phyloP scores from a whole-genome alignment of 1,140 invertebrate genomes.

The Ruditapes philippinarum region DNA sequence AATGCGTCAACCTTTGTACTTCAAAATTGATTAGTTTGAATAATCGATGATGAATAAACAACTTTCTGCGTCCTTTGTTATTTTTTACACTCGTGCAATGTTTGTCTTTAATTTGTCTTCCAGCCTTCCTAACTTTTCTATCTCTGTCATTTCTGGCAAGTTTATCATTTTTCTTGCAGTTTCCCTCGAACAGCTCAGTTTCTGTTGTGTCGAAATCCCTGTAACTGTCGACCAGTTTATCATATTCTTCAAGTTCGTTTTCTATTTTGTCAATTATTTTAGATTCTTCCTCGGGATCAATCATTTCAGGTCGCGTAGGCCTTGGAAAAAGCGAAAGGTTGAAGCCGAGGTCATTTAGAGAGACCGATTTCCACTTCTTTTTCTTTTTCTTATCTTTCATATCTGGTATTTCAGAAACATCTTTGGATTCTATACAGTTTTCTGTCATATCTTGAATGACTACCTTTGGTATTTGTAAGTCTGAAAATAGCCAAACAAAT shows the following conservation, averaged over 20 bases:
- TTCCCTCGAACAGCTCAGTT: conserved; percentile 54
- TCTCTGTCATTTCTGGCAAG: conserved; percentile 72
- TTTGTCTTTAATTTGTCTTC: conserved; percentile 80
- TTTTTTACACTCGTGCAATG: conserved; percentile 78
- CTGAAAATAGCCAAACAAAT: neutral
- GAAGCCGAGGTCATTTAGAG: conserved; percentile 72
- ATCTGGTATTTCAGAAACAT: conserved; percentile 5
- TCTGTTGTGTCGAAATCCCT: conserved; percentile 20
- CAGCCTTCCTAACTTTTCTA: conserved; percentile 76
- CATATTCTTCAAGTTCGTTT: conserved; percentile 62
- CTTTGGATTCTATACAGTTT: neutral
- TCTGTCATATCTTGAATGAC: neutral
- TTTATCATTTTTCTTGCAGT: conserved; percentile 59
- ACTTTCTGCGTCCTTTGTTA: conserved; percentile 78
- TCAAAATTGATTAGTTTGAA: conserved; percentile 77
- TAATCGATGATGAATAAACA: conserved; percentile 81
- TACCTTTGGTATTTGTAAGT: neutral
- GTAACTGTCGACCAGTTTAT: conserved; percentile 63
- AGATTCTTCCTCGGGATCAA: conserved; percentile 41
- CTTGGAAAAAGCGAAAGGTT: conserved; percentile 77
- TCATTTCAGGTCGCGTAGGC: conserved; percentile 25
- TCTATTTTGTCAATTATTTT: conserved; percentile 64
- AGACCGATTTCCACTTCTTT: conserved; percentile 79
- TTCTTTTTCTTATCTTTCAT: conserved; percentile 66
- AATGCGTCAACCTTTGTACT: conserved; percentile 68